Evolutionary conservation across 2,113 vertebrate genomes (phyloP), one percentile per base, ranked within the genome.

Genomic region (Copsychus sechellarum): DNA sequence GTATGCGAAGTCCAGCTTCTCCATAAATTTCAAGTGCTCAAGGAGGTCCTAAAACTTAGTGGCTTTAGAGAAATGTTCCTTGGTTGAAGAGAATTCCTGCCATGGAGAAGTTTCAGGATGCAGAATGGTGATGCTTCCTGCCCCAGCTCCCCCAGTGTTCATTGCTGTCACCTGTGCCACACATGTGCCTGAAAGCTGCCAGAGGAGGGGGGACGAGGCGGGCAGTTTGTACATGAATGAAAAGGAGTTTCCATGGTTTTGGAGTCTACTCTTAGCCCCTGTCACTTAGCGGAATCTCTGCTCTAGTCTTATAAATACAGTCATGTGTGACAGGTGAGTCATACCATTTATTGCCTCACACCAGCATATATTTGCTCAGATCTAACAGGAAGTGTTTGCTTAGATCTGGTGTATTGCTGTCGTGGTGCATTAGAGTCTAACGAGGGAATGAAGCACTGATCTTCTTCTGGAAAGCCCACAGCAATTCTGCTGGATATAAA

Each of bases 101-200:
- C 7, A 4, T 2, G 21, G 28, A 17, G n/a, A 64, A 42, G 12
- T 62, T 83, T 48, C 24, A 40, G 43, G n/a, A 38, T 0, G 2
- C 23, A 28, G 64, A 58, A 36, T 17, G 0, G 0, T 28, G 21
- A 24, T 8, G 28, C 60, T 51, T 70, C 24, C 53, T 51, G 12
- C 22, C 13, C 22, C 42, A 50, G 48, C 16, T 51, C 6, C 5
- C 8, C 17, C 1, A 2, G 4, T 26, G 6, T 22, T 67, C 2
- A 0, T 1, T 19, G 60, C 64, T 65, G 47, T 61, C 50, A 40
- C 23, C 58, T 0, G 0, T 9, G 10, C n/a, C 29, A 24, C 1
- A 5, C 10, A 19, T 4, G 28, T 28, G 9, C 45, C 67, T 58
- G 61, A 1, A 6, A 81, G 62, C 21, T 62, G 47, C 47, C 33